Evolutionary conservation across 2,888 invertebrate species (phyloP).

Genomic region (Aphidoletes aphidimyza): DNA sequence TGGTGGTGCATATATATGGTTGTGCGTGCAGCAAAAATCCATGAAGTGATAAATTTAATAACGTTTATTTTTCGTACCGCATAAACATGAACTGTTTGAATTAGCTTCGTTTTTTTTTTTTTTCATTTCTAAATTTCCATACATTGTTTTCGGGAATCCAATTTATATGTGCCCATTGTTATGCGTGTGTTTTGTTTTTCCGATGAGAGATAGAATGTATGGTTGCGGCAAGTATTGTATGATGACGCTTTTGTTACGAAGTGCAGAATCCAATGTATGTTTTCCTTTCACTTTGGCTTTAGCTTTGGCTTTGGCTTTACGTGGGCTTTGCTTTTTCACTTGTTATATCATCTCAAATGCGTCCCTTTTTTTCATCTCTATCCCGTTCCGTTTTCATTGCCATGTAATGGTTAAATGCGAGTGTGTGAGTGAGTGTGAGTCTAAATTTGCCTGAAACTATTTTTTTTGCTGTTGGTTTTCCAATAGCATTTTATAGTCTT

Average conservation of each 20-base stretch:
- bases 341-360: background rate
- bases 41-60: slow-evolving; percentile 46
- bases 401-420: background rate
- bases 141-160: slow-evolving; percentile 38
- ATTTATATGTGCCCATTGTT: slow-evolving; percentile 34
- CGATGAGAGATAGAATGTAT: background rate
- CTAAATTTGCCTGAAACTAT: slow-evolving; percentile 31
- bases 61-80: slow-evolving; percentile 29
- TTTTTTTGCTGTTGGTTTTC: too few species aligned
- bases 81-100: slow-evolving; percentile 35
- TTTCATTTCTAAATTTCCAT: slow-evolving; percentile 6
- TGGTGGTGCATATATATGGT: background rate
- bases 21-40: background rate
- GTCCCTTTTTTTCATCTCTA: background rate
- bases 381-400: background rate
- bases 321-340: background rate
- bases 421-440: background rate
- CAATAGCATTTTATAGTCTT: slow-evolving; percentile 40
- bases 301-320: background rate
- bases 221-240: background rate
- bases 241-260: background rate
- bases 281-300: background rate
- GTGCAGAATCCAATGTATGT: background rate
- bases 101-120: slow-evolving; percentile 31
- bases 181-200: background rate